Base-by-base conservation (phyloP, 92 coral and sea anemone genomes). In the Phenganax subtilis region DNA sequence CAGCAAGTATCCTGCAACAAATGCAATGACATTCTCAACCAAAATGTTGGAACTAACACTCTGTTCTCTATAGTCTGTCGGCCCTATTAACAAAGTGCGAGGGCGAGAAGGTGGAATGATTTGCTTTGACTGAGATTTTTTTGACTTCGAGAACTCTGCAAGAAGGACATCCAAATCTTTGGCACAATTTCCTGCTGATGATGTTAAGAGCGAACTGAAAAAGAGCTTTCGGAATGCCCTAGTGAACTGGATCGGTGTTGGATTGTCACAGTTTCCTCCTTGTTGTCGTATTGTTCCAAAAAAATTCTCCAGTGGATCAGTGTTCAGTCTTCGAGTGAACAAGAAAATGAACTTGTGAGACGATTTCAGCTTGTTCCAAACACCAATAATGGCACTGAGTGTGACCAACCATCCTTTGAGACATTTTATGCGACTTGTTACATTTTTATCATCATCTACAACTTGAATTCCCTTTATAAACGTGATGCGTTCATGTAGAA, bases 201-300 rank as follows among this genome's bases (percentile, higher is more conserved):
- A 47, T 64, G 71, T 14, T 11, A 64, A 27, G 16, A 17, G 29
- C 10, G 20, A 4, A 11, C 29, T 47, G 29, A 64, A 64, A 64
- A 64, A 64, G 7, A 64, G 25, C 47, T 64, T 64, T 64, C 71
- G 20, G 71, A 64, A 64, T 20, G 71, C 71, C 71, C 71, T 64
- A 47, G 71, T 4, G 47, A 64, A 64, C 71, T 64, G 71, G 7
- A 64, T 6, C 1, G 71, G 71, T 17, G 71, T 64, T 3, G 71
- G 71, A 64, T 14, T 27, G 47, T 64, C 71, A 3, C 37, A 64
- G 12, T 64, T 64, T 5, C 71, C 71, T 64, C 71, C 71, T 27
- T 64, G 71, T 47, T 64, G 71, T 5, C 65, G 65, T 16, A 59
- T 9, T 3, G 65, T 4, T 3, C 65, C 65, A 59, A 59, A 59